These are phyloP conservation scores for Acipenser transmontanus DNA, from an alignment of 2,797 vertebrate species.

Conservation along the genomic window DNA sequence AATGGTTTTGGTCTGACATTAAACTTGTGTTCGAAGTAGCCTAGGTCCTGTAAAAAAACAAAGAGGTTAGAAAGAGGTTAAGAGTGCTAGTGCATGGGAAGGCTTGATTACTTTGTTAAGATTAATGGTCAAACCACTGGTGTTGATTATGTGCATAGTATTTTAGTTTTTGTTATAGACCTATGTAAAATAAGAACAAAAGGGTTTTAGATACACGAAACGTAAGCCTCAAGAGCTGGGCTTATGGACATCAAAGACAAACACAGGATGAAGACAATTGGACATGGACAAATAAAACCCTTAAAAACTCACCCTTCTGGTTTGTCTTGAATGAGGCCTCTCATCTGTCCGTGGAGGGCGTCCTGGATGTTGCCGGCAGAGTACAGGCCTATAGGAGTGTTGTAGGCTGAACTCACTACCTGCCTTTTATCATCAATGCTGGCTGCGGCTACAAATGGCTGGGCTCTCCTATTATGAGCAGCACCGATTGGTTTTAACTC, in stretches of 20 bases:
- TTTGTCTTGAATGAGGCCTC: slow-evolving; percentile 73
- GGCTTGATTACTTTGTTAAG: not conserved
- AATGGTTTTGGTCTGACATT: slow-evolving; percentile 65
- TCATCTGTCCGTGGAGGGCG: slow-evolving; percentile 88
- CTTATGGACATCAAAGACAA: slow-evolving; percentile 29
- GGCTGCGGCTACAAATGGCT: slow-evolving; percentile 89
- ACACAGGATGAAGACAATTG: slow-evolving; percentile 13
- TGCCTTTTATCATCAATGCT: slow-evolving; percentile 92
- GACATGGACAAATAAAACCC: slow-evolving; percentile 5
- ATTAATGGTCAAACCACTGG: not conserved
- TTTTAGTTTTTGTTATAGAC: not conserved
- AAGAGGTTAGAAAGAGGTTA: slow-evolving; percentile 32
- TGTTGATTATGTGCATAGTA: not conserved
- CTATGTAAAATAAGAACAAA: not conserved
- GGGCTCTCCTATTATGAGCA: slow-evolving; percentile 84
- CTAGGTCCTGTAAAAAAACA: slow-evolving; percentile 58
- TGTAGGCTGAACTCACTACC: slow-evolving; percentile 95
- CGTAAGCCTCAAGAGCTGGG: slow-evolving; percentile 58
- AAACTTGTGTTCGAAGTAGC: slow-evolving; percentile 70
- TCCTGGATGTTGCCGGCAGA: slow-evolving; percentile 95
- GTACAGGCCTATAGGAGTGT: slow-evolving; percentile 95
- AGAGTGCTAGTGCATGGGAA: slow-evolving; percentile 19
- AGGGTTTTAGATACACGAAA: not conserved
- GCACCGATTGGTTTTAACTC: slow-evolving; percentile 85
- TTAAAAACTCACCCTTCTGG: slow-evolving; percentile 70